phyloP scores from a whole-genome alignment of 2,797 vertebrate species.

The Lepus oiostolus region DNA sequence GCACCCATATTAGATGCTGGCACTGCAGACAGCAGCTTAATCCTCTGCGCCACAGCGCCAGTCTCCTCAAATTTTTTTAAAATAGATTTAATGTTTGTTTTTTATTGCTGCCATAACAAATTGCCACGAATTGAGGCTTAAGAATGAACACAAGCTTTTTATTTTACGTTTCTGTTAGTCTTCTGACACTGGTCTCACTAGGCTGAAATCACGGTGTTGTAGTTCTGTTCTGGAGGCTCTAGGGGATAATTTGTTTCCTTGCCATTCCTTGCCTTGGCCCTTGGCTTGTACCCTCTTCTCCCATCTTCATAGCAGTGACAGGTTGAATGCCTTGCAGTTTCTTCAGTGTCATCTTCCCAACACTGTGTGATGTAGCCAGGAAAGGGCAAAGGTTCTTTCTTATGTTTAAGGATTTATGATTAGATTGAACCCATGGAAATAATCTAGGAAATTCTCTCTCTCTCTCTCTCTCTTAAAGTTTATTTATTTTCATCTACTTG shows the following conservation, averaged over 20 bases:
- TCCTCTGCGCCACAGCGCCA: no score
- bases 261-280: not conserved
- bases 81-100: constrained; percentile 22
- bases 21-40: no score
- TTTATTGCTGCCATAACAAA: constrained; percentile 21
- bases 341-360: not conserved
- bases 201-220: not conserved
- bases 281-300: not conserved
- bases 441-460: not conserved
- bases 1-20: no score
- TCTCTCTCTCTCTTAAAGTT: not conserved
- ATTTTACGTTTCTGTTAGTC: not conserved
- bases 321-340: not conserved
- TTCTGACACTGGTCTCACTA: not conserved
- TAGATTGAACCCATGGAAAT: not conserved
- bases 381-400: not conserved
- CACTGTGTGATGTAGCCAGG: not conserved
- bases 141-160: constrained; percentile 3
- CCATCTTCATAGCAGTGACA: not conserved
- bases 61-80: no score
- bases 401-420: not conserved
- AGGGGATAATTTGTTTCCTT: not conserved
- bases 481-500: no score
- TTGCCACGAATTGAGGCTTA: not conserved
- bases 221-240: not conserved